phyloP scores from a whole-genome alignment of 2,888 invertebrate genomes.

The Brachylomia viminalis region DNA sequence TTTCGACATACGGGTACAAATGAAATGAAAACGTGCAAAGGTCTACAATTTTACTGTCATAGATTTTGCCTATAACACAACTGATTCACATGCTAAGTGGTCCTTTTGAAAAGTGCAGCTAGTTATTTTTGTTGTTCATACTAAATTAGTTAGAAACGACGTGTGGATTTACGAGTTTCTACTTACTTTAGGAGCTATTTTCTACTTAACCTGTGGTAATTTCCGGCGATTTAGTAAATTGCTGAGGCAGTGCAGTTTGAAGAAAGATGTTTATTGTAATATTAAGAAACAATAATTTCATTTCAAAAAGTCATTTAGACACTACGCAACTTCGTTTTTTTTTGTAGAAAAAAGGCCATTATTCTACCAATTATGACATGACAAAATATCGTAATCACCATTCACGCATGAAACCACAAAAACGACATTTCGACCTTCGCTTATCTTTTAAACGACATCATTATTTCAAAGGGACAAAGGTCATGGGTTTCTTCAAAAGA shows the following conservation, averaged over 20 bases:
- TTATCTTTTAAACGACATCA: slow-evolving; percentile 61
- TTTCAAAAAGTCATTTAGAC: slow-evolving; percentile 7
- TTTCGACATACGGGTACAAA: neutral
- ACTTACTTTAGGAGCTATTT: slow-evolving; percentile 31
- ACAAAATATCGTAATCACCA: slow-evolving; percentile 44
- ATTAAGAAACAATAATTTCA: slow-evolving; percentile 14
- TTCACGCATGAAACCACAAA: slow-evolving; percentile 57
- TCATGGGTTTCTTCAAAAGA: slow-evolving; percentile 55
- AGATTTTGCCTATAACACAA: slow-evolving; percentile 1
- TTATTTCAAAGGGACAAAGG: slow-evolving; percentile 60
- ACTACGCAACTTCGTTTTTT: neutral
- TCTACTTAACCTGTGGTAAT: slow-evolving; percentile 18
- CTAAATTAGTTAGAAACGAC: slow-evolving; percentile 26
- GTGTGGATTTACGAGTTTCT: slow-evolving; percentile 18
- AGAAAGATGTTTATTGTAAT: slow-evolving; percentile 11
- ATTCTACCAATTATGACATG: slow-evolving; percentile 50
- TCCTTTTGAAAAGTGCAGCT: slow-evolving; percentile 46
- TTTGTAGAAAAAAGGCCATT: slow-evolving; percentile 1
- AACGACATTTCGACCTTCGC: slow-evolving; percentile 57
- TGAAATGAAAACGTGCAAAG: slow-evolving; percentile 8
- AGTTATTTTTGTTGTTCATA: slow-evolving; percentile 29
- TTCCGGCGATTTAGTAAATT: slow-evolving; percentile 38
- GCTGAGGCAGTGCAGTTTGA: neutral
- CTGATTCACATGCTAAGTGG: slow-evolving; percentile 30
- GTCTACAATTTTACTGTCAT: slow-evolving; percentile 27